Conservation (phyloP, 2,113 vertebrate species). For the Todiramphus chloris region DNA sequence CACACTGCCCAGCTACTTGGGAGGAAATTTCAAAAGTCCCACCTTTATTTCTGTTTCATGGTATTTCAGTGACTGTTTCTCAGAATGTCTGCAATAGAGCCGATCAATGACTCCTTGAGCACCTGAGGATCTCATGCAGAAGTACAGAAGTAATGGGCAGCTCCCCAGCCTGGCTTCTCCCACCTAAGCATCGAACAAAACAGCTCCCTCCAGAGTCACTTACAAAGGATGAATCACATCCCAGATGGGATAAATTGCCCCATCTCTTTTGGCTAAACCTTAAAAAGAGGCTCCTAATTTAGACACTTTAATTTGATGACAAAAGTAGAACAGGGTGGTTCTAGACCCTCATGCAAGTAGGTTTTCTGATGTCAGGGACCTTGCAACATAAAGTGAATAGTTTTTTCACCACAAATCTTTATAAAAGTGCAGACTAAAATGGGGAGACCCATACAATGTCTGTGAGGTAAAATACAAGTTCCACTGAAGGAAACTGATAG, state of each 20-base stretch:
- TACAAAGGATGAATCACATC: not conserved
- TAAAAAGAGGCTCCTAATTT: not conserved
- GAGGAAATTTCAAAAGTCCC: not conserved
- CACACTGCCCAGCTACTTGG: accelerated
- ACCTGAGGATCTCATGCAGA: not conserved
- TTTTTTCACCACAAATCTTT: not conserved
- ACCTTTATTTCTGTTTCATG: not conserved
- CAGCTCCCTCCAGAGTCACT: not conserved
- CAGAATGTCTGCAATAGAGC: accelerated
- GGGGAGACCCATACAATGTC: not conserved
- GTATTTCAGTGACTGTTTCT: not conserved
- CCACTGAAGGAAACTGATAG: not conserved
- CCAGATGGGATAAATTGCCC: not conserved
- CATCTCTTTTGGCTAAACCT: not conserved
- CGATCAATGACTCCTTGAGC: not conserved
- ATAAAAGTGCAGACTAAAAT: not conserved
- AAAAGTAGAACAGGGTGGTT: not conserved
- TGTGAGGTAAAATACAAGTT: not conserved
- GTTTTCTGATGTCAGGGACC: not conserved
- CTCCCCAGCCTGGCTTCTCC: not conserved
- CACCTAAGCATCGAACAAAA: not conserved
- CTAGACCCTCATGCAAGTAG: not conserved
- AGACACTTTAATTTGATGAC: not conserved
- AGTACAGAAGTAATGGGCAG: not conserved
- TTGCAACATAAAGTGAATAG: not conserved